Evolutionary conservation across 2,113 vertebrate genomes (phyloP).

Genomic region (Odobenus rosmarus): DNA sequence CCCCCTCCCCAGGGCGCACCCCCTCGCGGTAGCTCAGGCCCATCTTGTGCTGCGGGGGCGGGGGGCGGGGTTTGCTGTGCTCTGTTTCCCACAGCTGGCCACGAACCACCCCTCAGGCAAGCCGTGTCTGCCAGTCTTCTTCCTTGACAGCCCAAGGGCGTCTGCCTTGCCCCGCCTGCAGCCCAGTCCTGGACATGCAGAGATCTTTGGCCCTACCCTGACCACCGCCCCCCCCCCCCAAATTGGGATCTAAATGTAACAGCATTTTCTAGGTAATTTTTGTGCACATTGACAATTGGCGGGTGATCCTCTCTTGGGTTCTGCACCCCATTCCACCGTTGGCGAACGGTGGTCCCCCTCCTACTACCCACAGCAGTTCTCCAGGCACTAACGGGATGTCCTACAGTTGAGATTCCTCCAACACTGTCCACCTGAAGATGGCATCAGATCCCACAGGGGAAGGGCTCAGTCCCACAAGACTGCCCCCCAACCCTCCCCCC

Average conservation of each 20-base stretch:
- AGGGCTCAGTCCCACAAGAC: not conserved
- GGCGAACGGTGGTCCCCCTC: not conserved
- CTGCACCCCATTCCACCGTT: not conserved
- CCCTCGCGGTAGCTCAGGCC: fast-evolving
- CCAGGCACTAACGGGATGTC: not conserved
- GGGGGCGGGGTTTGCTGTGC: not conserved
- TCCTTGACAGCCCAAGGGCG: not conserved
- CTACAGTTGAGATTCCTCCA: fast-evolving
- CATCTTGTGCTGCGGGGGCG: fast-evolving
- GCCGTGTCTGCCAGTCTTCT: not conserved
- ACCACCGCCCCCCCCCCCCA: not conserved
- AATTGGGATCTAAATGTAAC: not conserved
- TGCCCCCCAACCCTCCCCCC: not conserved
- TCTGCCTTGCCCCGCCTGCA: not conserved
- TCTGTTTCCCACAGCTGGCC: not conserved
- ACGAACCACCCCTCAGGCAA: too few relatives aligned
- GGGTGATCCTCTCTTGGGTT: not conserved
- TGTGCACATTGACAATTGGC: not conserved
- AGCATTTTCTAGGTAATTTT: not conserved
- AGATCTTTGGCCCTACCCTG: not conserved
- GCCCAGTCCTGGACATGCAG: not conserved
- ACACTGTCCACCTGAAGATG: not conserved
- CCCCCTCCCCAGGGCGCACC: not conserved
- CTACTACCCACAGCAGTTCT: fast-evolving
- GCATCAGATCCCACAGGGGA: not conserved